These are phyloP conservation scores for Acipenser oxyrinchus DNA, from an alignment of 2,797 vertebrate species.

Conservation along the genomic window DNA sequence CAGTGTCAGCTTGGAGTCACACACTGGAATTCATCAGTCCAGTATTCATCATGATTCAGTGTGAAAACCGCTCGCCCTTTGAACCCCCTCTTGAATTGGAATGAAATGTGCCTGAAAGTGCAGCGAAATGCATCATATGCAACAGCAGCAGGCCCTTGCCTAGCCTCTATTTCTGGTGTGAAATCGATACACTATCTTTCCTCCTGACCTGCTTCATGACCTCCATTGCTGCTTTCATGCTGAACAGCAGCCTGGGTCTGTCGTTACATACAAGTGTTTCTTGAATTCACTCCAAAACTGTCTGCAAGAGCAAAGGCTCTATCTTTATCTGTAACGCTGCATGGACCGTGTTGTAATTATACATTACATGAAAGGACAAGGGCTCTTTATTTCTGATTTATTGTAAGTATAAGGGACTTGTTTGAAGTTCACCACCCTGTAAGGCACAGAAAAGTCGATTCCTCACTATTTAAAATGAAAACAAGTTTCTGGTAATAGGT, in stretches of 20 bases:
- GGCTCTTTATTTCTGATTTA: constrained; percentile 42
- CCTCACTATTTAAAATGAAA: constrained; percentile 31
- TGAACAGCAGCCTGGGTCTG: constrained; percentile 69
- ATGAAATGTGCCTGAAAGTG: constrained; percentile 73
- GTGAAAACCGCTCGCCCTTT: constrained; percentile 70
- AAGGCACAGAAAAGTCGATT: not conserved
- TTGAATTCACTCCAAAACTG: constrained; percentile 35
- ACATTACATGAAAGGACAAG: constrained; percentile 62
- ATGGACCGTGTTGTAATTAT: constrained; percentile 65
- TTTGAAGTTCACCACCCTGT: constrained; percentile 5
- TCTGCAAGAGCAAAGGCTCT: not conserved
- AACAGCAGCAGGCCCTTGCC: constrained; percentile 51
- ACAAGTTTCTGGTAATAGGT: constrained; percentile 26
- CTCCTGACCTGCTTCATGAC: constrained; percentile 76
- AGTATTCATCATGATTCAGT: constrained; percentile 77
- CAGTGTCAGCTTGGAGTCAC: constrained; percentile 56
- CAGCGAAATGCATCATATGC: constrained; percentile 67
- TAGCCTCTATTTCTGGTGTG: constrained; percentile 68
- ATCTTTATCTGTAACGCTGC: constrained; percentile 19
- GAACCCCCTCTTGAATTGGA: constrained; percentile 58
- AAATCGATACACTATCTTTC: constrained; percentile 88
- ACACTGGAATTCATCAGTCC: constrained; percentile 63
- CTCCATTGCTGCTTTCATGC: constrained; percentile 75
- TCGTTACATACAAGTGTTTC: constrained; percentile 67
- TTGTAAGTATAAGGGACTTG: constrained; percentile 22